Evolutionary conservation across 2,888 invertebrate species (phyloP).

Genomic region (Miltochrista miniata): DNA sequence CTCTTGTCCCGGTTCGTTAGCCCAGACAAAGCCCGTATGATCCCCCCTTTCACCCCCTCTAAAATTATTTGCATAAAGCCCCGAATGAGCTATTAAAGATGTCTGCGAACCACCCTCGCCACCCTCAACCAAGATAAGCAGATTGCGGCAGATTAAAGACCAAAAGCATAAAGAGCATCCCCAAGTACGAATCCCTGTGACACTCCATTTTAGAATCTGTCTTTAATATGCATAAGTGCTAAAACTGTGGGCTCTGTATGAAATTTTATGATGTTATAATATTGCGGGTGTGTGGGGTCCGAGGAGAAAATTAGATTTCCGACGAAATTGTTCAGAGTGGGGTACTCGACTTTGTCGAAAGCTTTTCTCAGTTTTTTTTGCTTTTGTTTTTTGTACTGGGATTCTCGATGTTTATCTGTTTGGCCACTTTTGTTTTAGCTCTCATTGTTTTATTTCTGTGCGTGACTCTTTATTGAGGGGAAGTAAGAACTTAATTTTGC

Average conservation of each 20-base stretch:
- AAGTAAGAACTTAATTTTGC: conserved; percentile 44
- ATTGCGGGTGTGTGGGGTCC: conserved; percentile 58
- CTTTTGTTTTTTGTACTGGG: conserved; percentile 59
- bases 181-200: conserved; percentile 53
- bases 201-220: conserved; percentile 65
- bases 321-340: conserved; percentile 68
- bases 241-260: conserved; percentile 62
- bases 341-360: conserved; percentile 75
- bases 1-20: conserved; percentile 80
- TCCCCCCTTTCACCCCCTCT: conserved; percentile 59
- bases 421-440: conserved; percentile 68
- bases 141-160: conserved; percentile 84
- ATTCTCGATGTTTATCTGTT: conserved; percentile 74
- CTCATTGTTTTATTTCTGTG: conserved; percentile 68
- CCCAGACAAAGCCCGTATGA: conserved; percentile 82
- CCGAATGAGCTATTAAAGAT: conserved; percentile 84
- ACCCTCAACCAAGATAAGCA: conserved; percentile 74
- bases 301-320: conserved; percentile 81
- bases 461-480: conserved; percentile 60
- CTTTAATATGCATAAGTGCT: conserved; percentile 69
- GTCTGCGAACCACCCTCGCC: conserved; percentile 63
- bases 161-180: conserved; percentile 74
- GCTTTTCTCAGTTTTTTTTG: conserved; percentile 62
- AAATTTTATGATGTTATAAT: conserved; percentile 73
- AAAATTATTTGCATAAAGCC: conserved; percentile 82